Base-by-base conservation (phyloP, 2,797 vertebrate species). In the Hippocampus kuda region DNA sequence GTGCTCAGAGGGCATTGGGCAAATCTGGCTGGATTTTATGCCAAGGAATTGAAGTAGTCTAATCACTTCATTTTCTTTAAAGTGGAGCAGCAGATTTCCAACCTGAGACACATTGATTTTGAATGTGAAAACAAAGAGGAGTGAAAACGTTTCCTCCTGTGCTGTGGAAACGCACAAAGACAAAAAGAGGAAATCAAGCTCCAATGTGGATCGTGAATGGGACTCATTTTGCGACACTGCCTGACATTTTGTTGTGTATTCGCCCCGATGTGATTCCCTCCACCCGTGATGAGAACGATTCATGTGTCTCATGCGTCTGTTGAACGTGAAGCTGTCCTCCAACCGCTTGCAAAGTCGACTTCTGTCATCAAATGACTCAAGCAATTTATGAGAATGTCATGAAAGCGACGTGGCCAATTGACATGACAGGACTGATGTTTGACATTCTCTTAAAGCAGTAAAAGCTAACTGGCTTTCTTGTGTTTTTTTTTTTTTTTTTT, bases 101-200 rank as follows among this genome's bases (percentile, higher is more conserved):
- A 5, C 44, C 15, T 27, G 44, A 46, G 42, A 65, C 63, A 42
- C 12, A 16, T 65, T 65, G 24, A 46, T 65, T 34, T 48, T 48
- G n/a, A 48, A 65, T 27, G 44, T 48, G 63, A 48, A 65, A 49
- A 44, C 44, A 48, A 65, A 48, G 48, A 65, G 42, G 24, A 65
- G 63, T 26, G 59, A 30, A 38, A 51, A 20, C 20, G 49, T 51
- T 61, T 34, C 1, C 15, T 20, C 13, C 27, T 60, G 7, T 60
- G 27, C 16, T n/a, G 6, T 24, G 41, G 41, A 44, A 48, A 65
- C 42, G 48, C 24, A 18, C 44, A 18, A 8, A 27, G 44, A 65
- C 63, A 65, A 44, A 64, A 63, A 41, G 57, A 61, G 38, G 61
- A 42, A 63, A 44, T 64, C n/a, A 64, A 34, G 59, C 59, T 34